Percentiles rank a stretch among this genome's conserved stretches.
Evolutionary conservation across 1,140 invertebrate genomes (phyloP).

Genomic region (Samia ricini): DNA sequence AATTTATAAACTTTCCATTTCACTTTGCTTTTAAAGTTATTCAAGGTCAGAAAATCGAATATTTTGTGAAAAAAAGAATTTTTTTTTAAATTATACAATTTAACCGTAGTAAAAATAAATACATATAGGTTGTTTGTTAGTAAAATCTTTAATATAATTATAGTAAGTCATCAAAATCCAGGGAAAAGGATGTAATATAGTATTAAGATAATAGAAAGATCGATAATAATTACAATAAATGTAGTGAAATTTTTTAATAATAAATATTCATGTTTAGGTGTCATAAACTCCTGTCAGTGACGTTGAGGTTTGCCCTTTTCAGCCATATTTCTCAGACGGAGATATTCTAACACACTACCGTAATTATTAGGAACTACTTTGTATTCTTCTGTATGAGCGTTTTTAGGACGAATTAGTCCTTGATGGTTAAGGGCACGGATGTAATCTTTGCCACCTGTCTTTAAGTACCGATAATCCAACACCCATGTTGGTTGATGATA

Average conservation of each 20-base stretch:
- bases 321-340: slow-evolving; percentile 39
- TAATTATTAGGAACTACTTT: slow-evolving; percentile 40
- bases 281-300: background rate
- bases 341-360: slow-evolving; percentile 47
- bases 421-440: slow-evolving; percentile 49
- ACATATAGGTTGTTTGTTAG: background rate
- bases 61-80: no score
- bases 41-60: no score
- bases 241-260: no score
- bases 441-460: slow-evolving; percentile 55
- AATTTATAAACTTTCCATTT: no score
- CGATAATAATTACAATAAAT: no score
- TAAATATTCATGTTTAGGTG: no score
- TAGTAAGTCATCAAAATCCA: background rate
- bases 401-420: slow-evolving; percentile 50
- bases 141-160: background rate
- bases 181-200: no score
- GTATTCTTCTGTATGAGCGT: slow-evolving; percentile 24
- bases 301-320: slow-evolving; percentile 10
- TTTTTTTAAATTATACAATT: no score
- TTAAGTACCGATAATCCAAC: slow-evolving; percentile 59
- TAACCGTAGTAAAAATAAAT: background rate
- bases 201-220: no score
- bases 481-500: slow-evolving; percentile 51
- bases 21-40: no score